Percentiles rank a stretch among this genome's conserved stretches.
Evolutionary conservation across 2,113 vertebrate genomes (phyloP).

Genomic region (Ptilorrhoa leucosticta): DNA sequence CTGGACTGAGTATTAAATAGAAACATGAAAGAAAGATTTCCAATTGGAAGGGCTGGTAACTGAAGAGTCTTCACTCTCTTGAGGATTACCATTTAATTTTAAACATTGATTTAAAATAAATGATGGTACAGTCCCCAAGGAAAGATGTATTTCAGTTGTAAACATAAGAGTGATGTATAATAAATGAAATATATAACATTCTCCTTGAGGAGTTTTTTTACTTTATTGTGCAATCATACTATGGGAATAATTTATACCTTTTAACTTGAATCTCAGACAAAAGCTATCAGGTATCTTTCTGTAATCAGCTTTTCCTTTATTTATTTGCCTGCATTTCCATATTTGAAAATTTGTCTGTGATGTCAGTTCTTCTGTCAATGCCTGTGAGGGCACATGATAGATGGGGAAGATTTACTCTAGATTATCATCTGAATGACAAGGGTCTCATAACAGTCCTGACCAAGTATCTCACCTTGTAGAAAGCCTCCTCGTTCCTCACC

Average conservation of each 20-base stretch:
- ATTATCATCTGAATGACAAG: background rate
- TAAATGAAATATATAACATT: constrained; percentile 64
- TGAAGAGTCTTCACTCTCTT: constrained; percentile 54
- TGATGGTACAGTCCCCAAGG: constrained; percentile 68
- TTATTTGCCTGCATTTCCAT: constrained; percentile 25
- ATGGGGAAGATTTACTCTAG: background rate
- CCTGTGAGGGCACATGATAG: background rate
- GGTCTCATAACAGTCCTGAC: background rate
- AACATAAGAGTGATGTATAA: constrained; percentile 63
- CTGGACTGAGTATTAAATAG: constrained; percentile 71
- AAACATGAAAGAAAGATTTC: constrained; percentile 77
- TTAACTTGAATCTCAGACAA: constrained; percentile 19
- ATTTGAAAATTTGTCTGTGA: background rate
- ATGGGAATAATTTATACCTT: constrained; percentile 43
- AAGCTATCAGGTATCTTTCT: background rate
- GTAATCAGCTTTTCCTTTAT: constrained; percentile 43
- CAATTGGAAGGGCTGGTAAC: constrained; percentile 63
- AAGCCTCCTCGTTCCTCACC: background rate
- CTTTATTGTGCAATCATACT: constrained; percentile 8
- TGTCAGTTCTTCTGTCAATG: background rate
- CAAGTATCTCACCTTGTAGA: background rate
- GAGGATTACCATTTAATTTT: constrained; percentile 78
- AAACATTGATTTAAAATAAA: constrained; percentile 80
- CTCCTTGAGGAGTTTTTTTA: constrained; percentile 58
- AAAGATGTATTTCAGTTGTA: constrained; percentile 64